These are phyloP conservation scores for Apostichopus leukothele DNA, from an alignment of 53 echinoderm and acorn worm species.

Conservation along the genomic window DNA sequence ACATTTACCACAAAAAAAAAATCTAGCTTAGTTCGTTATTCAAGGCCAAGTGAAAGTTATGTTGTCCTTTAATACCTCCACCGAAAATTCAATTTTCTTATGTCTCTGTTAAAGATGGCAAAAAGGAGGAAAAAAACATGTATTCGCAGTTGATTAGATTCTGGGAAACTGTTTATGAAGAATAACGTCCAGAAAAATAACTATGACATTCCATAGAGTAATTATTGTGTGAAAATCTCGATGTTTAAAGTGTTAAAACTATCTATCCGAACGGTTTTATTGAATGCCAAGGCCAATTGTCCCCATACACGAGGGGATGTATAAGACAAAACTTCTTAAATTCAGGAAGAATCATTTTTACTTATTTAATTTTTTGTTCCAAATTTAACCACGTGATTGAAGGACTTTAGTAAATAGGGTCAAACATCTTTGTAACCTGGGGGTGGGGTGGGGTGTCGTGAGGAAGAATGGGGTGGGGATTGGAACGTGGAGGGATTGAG, in stretches of 20 bases:
- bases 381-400: background rate
- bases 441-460: too few species aligned
- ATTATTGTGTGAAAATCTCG: slow-evolving; percentile 16
- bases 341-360: too few species aligned
- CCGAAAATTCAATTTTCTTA: too few species aligned
- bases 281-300: background rate
- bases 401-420: too few species aligned
- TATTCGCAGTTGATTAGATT: background rate
- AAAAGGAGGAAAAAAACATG: too few species aligned
- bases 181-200: background rate
- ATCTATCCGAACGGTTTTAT: background rate
- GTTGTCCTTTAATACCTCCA: too few species aligned
- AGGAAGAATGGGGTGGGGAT: too few species aligned
- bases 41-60: background rate
- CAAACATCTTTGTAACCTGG: too few species aligned
- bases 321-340: too few species aligned
- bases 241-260: background rate
- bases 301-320: background rate
- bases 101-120: too few species aligned
- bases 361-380: background rate
- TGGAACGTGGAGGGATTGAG: too few species aligned
- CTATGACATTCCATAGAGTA: slow-evolving; percentile 22
- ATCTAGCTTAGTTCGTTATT: background rate
- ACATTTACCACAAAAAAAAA: too few species aligned
- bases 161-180: background rate